Base-by-base conservation (phyloP, 2,888 invertebrate genomes). In the Myathropa florea region DNA sequence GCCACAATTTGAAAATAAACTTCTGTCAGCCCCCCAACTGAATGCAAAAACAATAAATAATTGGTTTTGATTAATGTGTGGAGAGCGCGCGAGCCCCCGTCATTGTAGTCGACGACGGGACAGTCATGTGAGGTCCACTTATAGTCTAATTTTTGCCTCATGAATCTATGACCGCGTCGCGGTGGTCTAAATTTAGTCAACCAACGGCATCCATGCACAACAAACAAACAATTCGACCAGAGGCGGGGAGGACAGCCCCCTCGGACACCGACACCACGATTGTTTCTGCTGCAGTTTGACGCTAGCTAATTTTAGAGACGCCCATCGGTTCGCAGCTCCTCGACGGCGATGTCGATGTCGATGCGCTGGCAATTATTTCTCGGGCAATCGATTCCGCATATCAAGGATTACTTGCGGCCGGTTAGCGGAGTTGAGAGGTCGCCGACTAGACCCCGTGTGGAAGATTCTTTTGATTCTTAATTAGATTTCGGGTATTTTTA, bases 341-440 rank as follows among this genome's bases (percentile, higher is more conserved):
- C 70, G 89, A 88, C 89, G 90, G 90, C 90, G 90, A 88, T 63
- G 57, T 12, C 70, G 89, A 88, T 89, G 90, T 90, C 90, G 90
- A 88, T 90, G 90, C 89, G 90, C 89, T 89, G 83, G 89, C 89
- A 90, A 90, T 89, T 90, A 89, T 90, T 90, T 90, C 80, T 72
- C 84, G 39, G 18, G 77, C 88, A 90, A 90, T 90, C 89, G 89
- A 91, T 91, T 92, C 91, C 91, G 91, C 91, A 92, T 92, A 89
- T 90, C 90, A 89, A 85, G 89, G 89, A 89, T 91, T 89, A 24
- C 28, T 72, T 18, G 4, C 24, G 24, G 64, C 61, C 28, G 77
- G 71, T 55, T 65, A 36, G 61, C 39, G 36, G 82, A 70, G 86
- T 85, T 78, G 70, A 75, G 23, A 78, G 86, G 83, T 78, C 72